phyloP scores from a whole-genome alignment of 1,140 invertebrate genomes.

The Battus philenor region DNA sequence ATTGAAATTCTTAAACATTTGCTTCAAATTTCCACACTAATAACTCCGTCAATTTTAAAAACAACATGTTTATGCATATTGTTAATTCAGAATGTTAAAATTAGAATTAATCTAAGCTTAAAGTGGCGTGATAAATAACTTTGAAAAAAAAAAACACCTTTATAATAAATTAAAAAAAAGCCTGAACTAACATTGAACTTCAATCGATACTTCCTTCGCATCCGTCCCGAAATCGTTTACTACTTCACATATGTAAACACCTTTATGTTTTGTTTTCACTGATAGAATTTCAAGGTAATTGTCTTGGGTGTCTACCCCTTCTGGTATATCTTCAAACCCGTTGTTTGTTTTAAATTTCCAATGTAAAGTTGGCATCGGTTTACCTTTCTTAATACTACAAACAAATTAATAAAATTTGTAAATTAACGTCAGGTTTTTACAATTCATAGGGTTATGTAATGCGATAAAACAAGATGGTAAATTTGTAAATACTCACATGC shows the following conservation, averaged over 20 bases:
- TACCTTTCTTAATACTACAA: constrained; percentile 42
- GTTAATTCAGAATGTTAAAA: too few species aligned
- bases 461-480: too few species aligned
- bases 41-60: too few species aligned
- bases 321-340: constrained; percentile 29
- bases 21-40: too few species aligned
- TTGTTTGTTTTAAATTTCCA: constrained; percentile 34
- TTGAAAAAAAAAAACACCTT: too few species aligned
- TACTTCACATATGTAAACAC: constrained; percentile 46
- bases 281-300: constrained; percentile 35
- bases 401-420: neutral
- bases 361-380: constrained; percentile 33
- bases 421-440: neutral
- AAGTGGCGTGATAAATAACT: too few species aligned
- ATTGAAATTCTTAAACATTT: too few species aligned
- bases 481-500: constrained; percentile 31
- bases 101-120: too few species aligned
- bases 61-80: too few species aligned
- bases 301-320: constrained; percentile 28
- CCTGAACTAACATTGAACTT: constrained; percentile 52
- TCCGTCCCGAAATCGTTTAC: constrained; percentile 36
- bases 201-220: constrained; percentile 29
- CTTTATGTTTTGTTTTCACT: constrained; percentile 31
- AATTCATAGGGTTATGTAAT: too few species aligned
- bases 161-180: too few species aligned